These are phyloP conservation scores for Odontomachus brunneus DNA, from an alignment of 1,140 invertebrate genomes.

Conservation along the genomic window DNA sequence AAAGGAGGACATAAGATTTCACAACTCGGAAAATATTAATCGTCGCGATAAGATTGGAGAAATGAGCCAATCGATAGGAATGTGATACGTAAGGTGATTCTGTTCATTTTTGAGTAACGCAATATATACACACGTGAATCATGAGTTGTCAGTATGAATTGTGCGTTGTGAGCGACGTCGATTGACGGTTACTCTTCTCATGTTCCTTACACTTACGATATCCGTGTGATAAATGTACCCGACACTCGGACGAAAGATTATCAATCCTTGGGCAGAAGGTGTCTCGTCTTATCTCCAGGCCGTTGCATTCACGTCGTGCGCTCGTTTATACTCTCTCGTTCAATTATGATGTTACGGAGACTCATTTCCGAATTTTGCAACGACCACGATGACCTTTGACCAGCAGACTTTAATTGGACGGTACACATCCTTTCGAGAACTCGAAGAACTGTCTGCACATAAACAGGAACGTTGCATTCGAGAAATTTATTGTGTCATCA, in stretches of 20 bases:
- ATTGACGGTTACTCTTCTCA: background rate
- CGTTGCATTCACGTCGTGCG: conserved; percentile 36
- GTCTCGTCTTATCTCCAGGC: conserved; percentile 26
- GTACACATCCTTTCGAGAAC: too few relatives aligned
- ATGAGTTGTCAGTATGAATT: background rate
- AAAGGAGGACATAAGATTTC: too few relatives aligned
- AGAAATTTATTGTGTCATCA: too few relatives aligned
- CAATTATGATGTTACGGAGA: too few relatives aligned
- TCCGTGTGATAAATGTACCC: background rate
- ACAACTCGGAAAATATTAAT: conserved; percentile 51
- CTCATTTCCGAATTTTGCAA: too few relatives aligned
- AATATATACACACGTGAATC: background rate
- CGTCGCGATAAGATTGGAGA: conserved; percentile 54
- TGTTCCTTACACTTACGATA: conserved; percentile 8
- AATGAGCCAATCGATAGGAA: conserved; percentile 68
- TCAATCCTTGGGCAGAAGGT: conserved; percentile 30
- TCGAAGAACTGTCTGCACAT: too few relatives aligned
- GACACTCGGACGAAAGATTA: conserved; percentile 32
- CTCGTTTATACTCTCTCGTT: background rate
- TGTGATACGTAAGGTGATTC: conserved; percentile 66
- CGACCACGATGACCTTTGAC: too few relatives aligned
- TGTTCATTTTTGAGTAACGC: conserved; percentile 40
- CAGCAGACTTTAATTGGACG: too few relatives aligned
- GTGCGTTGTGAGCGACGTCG: conserved; percentile 10
- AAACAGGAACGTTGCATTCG: too few relatives aligned